These are phyloP conservation scores for Urocitellus parryii DNA, from an alignment of 2,113 vertebrate genomes.

Conservation along the genomic window DNA sequence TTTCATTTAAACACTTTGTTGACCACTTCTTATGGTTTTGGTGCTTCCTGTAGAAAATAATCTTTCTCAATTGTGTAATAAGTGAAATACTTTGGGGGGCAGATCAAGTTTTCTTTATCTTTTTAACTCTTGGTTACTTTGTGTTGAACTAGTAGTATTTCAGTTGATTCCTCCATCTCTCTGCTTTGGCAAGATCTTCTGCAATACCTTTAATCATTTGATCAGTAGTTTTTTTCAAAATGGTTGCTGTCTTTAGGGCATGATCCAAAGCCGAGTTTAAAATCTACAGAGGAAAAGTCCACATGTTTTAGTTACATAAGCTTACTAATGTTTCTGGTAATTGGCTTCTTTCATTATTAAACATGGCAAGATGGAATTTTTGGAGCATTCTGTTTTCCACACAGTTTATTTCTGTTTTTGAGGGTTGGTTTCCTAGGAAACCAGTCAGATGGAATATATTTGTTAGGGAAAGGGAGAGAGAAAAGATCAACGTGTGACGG, in stretches of 20 bases:
- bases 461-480: constrained; percentile 57
- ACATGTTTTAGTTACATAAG: constrained; percentile 39
- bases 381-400: constrained; percentile 57
- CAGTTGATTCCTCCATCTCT: constrained; percentile 80
- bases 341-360: constrained; percentile 29
- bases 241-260: constrained; percentile 91
- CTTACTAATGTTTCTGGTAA: neutral
- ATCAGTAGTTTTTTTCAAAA: constrained; percentile 93
- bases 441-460: constrained; percentile 67
- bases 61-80: constrained; percentile 35
- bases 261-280: constrained; percentile 91
- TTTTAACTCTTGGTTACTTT: neutral
- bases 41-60: constrained; percentile 44
- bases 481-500: constrained; percentile 45
- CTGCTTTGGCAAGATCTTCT: constrained; percentile 90
- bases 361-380: constrained; percentile 56
- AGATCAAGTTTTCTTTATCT: neutral
- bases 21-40: neutral
- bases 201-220: constrained; percentile 91
- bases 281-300: constrained; percentile 84
- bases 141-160: constrained; percentile 72
- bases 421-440: constrained; percentile 81
- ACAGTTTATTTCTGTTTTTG: constrained; percentile 70
- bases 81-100: constrained; percentile 21
- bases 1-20: neutral